Base-by-base conservation (phyloP, 2,113 vertebrate genomes). In the Saguinus midas region DNA sequence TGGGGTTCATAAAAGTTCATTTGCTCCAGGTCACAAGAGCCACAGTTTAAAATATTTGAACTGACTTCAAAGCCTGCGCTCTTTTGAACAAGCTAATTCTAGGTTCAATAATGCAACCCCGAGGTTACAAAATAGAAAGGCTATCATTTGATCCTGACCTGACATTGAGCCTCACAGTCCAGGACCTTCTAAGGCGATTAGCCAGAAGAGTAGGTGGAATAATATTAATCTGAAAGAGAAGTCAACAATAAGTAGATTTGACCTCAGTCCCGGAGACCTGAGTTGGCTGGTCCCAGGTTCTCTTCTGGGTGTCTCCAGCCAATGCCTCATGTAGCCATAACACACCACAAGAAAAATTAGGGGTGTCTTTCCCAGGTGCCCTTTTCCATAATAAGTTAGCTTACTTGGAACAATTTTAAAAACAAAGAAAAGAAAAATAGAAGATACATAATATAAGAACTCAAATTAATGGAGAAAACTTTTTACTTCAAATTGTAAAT, bases 331-430 rank as follows among this genome's bases (percentile, higher is more conserved):
- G 37, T n/a, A 57, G 13, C 3, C 29, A 55, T 21, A 75, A 52
- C 20, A 78, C 8, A 55, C 2, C 37, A 61, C 80, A 76, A 89
- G 35, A 81, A 83, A 81, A 57, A 50, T 32, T 40, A 29, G 8
- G 75, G 6, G 8, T 32, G 0, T 66, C 20, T 32, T 58, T 35
- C 21, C 5, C 16, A 7, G 5, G 8, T 0, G 27, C 16, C 25
- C 43, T 25, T 87, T 82, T 68, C 79, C 43, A 76, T 37, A 70
- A 13, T 37, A 73, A 82, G 27, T n/a, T 37, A 70, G 17, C 18
- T 70, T 88, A 68, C 75, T 52, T 52, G 87, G 50, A 61, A 64
- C 25, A 75, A 75, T 83, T 90, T 91, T 76, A 55, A 32, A 93
- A 40, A 81, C 66, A 91, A 37, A 6, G 8, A 66, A 91, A 61